A percentile compares a stretch with the other conserved stretches of the same genome.
Conservation (phyloP, 2,888 invertebrate species). For the Euphydryas editha region DNA sequence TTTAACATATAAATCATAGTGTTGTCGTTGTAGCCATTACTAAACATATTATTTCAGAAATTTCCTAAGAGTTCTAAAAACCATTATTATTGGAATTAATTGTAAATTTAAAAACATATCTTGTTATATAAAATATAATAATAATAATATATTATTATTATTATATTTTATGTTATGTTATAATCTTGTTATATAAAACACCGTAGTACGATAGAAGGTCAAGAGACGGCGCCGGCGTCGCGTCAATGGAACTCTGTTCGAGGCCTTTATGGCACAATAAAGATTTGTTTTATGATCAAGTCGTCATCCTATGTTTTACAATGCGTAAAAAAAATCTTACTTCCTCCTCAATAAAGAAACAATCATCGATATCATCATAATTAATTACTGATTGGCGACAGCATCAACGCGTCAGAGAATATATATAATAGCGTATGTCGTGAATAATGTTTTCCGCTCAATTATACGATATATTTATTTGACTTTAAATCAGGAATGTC, state of each 20-base stretch:
- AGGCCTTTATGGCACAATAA: constrained; percentile 62
- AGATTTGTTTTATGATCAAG: constrained; percentile 61
- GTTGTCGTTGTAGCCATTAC: no score
- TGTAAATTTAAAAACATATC: no score
- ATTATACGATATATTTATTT: constrained; percentile 20
- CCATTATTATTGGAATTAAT: no score
- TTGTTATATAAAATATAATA: no score
- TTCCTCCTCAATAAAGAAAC: constrained; percentile 30
- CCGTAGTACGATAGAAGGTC: constrained; percentile 52
- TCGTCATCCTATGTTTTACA: constrained; percentile 19
- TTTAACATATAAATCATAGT: no score
- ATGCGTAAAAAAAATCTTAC: constrained; percentile 31
- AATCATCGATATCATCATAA: constrained; percentile 21
- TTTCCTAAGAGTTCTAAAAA: no score
- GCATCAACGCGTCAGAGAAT: background rate
- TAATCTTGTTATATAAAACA: constrained; percentile 49
- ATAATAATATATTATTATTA: no score
- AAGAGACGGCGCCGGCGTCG: constrained; percentile 48
- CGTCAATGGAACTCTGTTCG: constrained; percentile 62
- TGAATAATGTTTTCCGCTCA: constrained; percentile 25
- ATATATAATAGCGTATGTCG: constrained; percentile 9
- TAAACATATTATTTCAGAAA: no score
- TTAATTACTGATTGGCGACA: constrained; percentile 26
- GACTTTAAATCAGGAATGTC: constrained; percentile 7
- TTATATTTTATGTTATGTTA: background rate